Evolutionary conservation across 2,113 vertebrate genomes (phyloP), one percentile per base, ranked within the genome.

Genomic region (Paradisaea rubra): DNA sequence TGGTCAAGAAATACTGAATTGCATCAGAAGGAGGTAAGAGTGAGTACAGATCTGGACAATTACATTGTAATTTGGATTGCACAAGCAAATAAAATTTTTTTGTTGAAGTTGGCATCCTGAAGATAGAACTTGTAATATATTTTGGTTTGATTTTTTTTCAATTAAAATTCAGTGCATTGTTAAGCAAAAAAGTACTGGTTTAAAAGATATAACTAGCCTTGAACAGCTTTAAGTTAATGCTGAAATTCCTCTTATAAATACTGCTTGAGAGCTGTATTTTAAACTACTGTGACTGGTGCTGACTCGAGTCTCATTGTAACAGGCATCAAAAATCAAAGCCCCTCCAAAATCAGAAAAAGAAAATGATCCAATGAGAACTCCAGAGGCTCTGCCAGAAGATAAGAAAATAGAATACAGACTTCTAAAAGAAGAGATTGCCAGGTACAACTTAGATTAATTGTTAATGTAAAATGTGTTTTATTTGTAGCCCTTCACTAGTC

Each of bases 301-400:
- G 42, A 85, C 35, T 82, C 77, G 30, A 81, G 70, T 59, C 25
- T 83, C 0, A 2, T 86, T 96, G 65, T 96, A 94, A 95, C 96
- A 99, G 99, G 99, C 99, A 22, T 98, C 99, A n/a, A 99, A 99
- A 97, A 98, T 99, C 3, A 99, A 99, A 97, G 96, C 97, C 16
- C 98, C 98, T 45, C 98, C 98, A 27, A 98, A 98, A 72, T 98
- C 98, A 18, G 99, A 99, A 95, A 99, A 99, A 97, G 99, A 99
- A 98, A 99, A 99, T 94, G 98, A 99, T 96, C 99, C 99, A 2
- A 97, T 99, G 84, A 97, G 98, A 95, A 99, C 98, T 25, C 98
- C 98, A 27, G 99, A 99, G 53, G 97, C 98, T 37, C 81, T 99
- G 21, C 98, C 98, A 33, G 99, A 99, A 83, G 98, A 98, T 69